Percentiles rank a stretch among this genome's conserved stretches.
phyloP scores from a whole-genome alignment of 2,888 invertebrate genomes.

The Plebejus argus region DNA sequence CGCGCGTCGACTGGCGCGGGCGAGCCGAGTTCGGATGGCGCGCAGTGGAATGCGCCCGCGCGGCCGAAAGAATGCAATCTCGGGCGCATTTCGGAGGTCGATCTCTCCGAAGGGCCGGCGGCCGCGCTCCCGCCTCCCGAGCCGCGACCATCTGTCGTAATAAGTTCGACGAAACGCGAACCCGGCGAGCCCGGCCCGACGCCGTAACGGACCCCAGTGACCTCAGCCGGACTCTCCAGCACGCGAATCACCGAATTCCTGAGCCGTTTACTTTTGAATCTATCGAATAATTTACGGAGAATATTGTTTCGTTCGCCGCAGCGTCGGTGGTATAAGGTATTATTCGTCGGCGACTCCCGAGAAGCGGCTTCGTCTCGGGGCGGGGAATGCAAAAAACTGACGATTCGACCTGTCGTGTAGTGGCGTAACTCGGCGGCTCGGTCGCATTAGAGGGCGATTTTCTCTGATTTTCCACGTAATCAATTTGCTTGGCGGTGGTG shows the following conservation, averaged over 20 bases:
- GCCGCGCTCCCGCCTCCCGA: constrained; percentile 73
- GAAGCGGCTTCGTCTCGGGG: constrained; percentile 46
- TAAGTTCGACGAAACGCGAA: constrained; percentile 80
- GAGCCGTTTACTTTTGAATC: constrained; percentile 38
- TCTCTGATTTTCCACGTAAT: constrained; percentile 76
- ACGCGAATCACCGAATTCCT: constrained; percentile 59
- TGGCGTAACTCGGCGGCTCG: constrained; percentile 55
- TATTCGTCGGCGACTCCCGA: constrained; percentile 44
- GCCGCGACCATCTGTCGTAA: constrained; percentile 78
- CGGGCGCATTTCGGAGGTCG: constrained; percentile 81
- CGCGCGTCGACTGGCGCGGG: constrained; percentile 76
- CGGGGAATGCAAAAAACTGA: constrained; percentile 64
- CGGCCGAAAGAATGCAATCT: constrained; percentile 82
- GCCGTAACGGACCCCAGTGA: constrained; percentile 68
- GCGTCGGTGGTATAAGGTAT: background rate
- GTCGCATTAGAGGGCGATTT: constrained; percentile 67
- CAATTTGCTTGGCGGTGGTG: constrained; percentile 68
- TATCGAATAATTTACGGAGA: constrained; percentile 35
- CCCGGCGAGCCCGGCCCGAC: constrained; percentile 55
- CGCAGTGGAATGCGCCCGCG: constrained; percentile 80
- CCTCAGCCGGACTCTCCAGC: constrained; percentile 62
- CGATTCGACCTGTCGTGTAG: constrained; percentile 61
- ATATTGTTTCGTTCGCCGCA: background rate
- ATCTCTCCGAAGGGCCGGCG: constrained; percentile 76
- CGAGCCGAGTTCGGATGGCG: constrained; percentile 76